phyloP scores from a whole-genome alignment of 2,888 invertebrate genomes.

The Mamestra brassicae region DNA sequence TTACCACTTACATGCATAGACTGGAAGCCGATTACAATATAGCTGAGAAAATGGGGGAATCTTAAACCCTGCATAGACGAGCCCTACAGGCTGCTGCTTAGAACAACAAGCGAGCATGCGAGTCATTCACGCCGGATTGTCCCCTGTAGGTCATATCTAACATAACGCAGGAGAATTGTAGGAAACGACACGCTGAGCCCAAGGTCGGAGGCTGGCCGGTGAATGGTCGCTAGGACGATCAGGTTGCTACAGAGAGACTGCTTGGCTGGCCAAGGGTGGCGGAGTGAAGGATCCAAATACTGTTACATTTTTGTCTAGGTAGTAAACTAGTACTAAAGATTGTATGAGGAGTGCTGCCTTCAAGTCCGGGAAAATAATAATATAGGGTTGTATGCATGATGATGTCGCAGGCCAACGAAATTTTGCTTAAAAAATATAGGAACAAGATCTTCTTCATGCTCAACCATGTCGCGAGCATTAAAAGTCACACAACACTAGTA shows the following conservation, averaged over 20 bases:
- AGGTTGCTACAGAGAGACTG: constrained; percentile 26
- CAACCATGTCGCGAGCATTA: too few species aligned
- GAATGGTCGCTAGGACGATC: constrained; percentile 20
- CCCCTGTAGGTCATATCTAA: constrained; percentile 2
- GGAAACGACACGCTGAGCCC: constrained; percentile 10
- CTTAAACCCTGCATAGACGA: not conserved
- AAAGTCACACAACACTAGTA: too few species aligned
- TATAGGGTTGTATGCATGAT: too few species aligned
- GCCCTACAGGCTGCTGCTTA: constrained; percentile 3
- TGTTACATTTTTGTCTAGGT: not conserved
- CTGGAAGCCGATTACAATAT: not conserved
- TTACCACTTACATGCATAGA: too few species aligned
- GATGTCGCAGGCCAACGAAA: too few species aligned
- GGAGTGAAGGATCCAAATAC: not conserved
- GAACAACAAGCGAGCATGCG: constrained; percentile 1
- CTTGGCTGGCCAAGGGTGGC: constrained; percentile 28
- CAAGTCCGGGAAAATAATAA: too few species aligned
- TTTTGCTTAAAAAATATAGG: too few species aligned
- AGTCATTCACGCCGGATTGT: constrained; percentile 12
- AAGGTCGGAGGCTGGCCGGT: constrained; percentile 11
- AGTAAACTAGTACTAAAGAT: too few species aligned
- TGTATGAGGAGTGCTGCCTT: too few species aligned
- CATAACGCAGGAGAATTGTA: constrained; percentile 17
- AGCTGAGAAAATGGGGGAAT: not conserved
- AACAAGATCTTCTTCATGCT: too few species aligned